phyloP scores from a whole-genome alignment of 2,888 invertebrate genomes.

The Pseudoips prasinana region DNA sequence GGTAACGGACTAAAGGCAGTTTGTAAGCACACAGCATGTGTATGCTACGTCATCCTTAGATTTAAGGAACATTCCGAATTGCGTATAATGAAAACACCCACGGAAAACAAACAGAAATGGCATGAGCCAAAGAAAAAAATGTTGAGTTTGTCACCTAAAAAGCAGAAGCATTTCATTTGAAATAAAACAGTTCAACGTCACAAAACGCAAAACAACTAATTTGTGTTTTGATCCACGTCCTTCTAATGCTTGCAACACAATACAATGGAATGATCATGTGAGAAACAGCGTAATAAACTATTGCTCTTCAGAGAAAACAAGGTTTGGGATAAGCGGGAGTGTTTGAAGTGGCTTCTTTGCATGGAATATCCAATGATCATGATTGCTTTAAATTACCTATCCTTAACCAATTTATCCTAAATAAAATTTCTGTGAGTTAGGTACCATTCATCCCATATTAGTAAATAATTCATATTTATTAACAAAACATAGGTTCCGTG shows the following conservation, averaged over 20 bases:
- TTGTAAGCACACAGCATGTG: constrained; percentile 6
- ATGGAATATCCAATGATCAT: not conserved
- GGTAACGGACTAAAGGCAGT: constrained; percentile 7
- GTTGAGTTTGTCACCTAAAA: constrained; percentile 7
- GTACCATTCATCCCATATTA: not conserved
- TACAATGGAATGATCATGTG: not conserved
- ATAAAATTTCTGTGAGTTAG: not conserved
- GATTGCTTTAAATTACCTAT: no score
- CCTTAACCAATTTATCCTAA: not conserved
- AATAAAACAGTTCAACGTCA: constrained; percentile 7
- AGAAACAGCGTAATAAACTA: constrained; percentile 12
- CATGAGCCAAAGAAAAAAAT: constrained; percentile 8
- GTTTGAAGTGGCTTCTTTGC: not conserved
- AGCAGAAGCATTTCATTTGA: constrained; percentile 7
- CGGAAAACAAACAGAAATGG: constrained; percentile 9
- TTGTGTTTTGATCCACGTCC: constrained; percentile 6
- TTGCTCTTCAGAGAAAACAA: constrained; percentile 5
- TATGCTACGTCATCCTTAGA: constrained; percentile 7
- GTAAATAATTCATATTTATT: no score
- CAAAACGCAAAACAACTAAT: constrained; percentile 6
- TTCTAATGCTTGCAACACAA: not conserved
- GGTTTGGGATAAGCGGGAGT: not conserved
- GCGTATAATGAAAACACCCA: constrained; percentile 5
- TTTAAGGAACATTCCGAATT: constrained; percentile 2
- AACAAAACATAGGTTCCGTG: no score